Base-by-base conservation (phyloP, 2,113 vertebrate genomes). In the Daphoenositta chrysoptera region DNA sequence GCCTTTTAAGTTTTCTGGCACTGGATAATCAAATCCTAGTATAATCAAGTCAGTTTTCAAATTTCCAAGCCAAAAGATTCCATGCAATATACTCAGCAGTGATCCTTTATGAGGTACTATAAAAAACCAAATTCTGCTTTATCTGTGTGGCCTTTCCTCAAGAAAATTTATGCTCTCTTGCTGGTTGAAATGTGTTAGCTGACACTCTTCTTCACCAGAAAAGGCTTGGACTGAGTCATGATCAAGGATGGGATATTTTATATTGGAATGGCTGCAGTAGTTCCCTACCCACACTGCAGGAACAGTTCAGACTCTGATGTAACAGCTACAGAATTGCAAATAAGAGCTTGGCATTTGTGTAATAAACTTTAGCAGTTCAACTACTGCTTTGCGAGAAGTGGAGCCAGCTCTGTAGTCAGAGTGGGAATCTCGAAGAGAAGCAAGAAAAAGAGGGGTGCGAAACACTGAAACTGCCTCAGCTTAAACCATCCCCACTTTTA, bases 301-400 rank as follows among this genome's bases (percentile, higher is more conserved):
- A 97, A 87, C 85, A 83, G 96, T 97, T 96, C 95, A 95, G 85
- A 79, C 61, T 87, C 90, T 90, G 92, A 96, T 84, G 85, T 88
- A 94, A 87, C 88, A 96, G 92, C 78, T 90, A 93, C 84, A 76
- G 95, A 97, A 97, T 97, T 97, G 94, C 95, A 97, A 96, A 97
- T 96, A 97, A 90, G 96, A 93, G 58, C 82, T 97, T 96, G 95
- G 96, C 95, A 96, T 95, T 97, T 97, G 95, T 92, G 82, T 96
- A 85, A 92, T 95, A 95, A 96, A 94, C 95, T 96, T 96, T 13
- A 94, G 92, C 90, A 92, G 92, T 93, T 97, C 92, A 96, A 44
- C 88, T 92, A 88, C 85, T 83, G 94, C 88, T 95, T 94, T 96
- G 66, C 0, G 4, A 92, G 79, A 83, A 95, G 82, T 35, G 33